A percentile compares a stretch with the other conserved stretches of the same genome.
These are phyloP conservation scores for Polyodon spathula DNA, from an alignment of 2,113 vertebrate species.

Conservation along the genomic window DNA sequence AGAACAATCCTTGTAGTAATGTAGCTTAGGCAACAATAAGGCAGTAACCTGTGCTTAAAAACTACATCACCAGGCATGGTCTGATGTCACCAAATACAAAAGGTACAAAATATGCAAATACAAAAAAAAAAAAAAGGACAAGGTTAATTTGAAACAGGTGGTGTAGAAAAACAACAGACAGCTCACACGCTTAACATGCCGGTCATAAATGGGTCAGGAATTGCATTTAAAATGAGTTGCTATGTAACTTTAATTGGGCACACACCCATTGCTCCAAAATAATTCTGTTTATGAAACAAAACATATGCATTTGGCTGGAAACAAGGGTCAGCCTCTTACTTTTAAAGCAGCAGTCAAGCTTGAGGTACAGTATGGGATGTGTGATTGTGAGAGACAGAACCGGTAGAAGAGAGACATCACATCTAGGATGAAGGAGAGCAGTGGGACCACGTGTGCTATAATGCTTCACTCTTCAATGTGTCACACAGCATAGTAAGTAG, in stretches of 20 bases:
- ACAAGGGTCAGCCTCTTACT: background rate
- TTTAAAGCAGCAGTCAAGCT: background rate
- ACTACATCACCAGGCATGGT: too few relatives aligned
- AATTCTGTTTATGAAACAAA: conserved; percentile 30
- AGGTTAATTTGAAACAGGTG: background rate
- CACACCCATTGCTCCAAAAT: conserved; percentile 32
- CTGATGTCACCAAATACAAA: too few relatives aligned
- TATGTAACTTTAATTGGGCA: conserved; percentile 31
- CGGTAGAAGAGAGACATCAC: background rate
- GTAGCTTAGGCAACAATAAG: background rate
- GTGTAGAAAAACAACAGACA: background rate
- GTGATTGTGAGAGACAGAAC: background rate
- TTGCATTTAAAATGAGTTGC: background rate
- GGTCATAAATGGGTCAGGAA: background rate
- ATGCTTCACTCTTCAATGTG: too few relatives aligned
- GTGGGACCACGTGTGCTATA: too few relatives aligned
- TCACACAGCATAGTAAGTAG: too few relatives aligned
- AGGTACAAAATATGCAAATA: background rate
- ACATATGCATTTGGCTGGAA: background rate
- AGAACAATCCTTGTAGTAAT: too few relatives aligned
- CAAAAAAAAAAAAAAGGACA: background rate
- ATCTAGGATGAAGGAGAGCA: too few relatives aligned
- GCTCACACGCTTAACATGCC: background rate
- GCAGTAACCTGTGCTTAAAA: background rate
- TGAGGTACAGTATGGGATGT: background rate